Conservation (phyloP, 2,797 vertebrate genomes). For the Oryzias dopingdopingensis region DNA sequence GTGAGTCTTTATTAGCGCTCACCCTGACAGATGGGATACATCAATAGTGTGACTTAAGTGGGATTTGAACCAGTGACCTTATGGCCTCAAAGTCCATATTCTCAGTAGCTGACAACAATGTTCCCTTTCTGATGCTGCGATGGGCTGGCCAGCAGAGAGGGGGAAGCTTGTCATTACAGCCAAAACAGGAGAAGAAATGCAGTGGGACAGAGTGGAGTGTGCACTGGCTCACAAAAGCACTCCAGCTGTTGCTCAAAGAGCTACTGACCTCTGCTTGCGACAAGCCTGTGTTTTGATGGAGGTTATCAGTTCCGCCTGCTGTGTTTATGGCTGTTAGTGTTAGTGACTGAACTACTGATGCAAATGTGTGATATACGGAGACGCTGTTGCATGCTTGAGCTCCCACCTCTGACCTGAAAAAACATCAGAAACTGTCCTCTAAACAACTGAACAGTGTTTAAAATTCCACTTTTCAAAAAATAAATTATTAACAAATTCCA, state of each 20-base stretch:
- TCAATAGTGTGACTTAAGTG: constrained; percentile 68
- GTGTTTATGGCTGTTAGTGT: constrained; percentile 28
- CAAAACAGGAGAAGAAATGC: constrained; percentile 3
- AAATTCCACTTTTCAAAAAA: constrained; percentile 43
- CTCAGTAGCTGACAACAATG: constrained; percentile 45
- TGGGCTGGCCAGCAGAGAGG: constrained; percentile 2
- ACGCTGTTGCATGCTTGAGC: constrained; percentile 14
- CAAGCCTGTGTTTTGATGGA: constrained; percentile 40
- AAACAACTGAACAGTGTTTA: constrained; percentile 51
- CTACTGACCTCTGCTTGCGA: neutral
- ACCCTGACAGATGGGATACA: constrained; percentile 71
- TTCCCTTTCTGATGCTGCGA: constrained; percentile 45
- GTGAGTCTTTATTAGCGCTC: constrained; percentile 64
- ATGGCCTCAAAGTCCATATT: constrained; percentile 39
- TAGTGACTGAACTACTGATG: constrained; percentile 29
- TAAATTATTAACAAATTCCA: constrained; percentile 37
- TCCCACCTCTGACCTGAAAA: constrained; percentile 27
- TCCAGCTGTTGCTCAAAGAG: constrained; percentile 46
- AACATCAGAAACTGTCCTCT: constrained; percentile 16
- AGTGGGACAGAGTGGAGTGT: neutral
- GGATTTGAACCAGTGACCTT: constrained; percentile 72
- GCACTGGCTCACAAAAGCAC: neutral
- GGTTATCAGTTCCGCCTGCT: constrained; percentile 41
- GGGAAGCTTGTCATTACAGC: constrained; percentile 49
- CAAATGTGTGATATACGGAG: constrained; percentile 11